Evolutionary conservation across 2,888 invertebrate species (phyloP).

Genomic region (Parascotia fuliginaria): DNA sequence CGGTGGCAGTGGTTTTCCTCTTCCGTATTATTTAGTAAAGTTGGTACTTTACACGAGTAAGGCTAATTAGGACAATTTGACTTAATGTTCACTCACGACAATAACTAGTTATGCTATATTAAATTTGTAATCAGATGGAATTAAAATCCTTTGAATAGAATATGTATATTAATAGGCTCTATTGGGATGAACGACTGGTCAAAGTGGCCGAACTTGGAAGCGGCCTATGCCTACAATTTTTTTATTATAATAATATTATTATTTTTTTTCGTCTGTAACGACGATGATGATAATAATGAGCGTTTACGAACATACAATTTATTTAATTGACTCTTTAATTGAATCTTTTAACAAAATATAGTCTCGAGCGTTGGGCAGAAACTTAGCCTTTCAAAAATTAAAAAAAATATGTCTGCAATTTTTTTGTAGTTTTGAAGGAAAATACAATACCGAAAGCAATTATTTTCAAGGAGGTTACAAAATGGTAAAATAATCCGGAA

Average conservation of each 20-base stretch:
- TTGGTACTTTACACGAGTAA: constrained; percentile 4
- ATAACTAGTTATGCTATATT: not conserved
- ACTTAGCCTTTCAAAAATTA: no score
- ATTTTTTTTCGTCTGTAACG: no score
- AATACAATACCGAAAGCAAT: constrained; percentile 29
- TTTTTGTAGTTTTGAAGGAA: not conserved
- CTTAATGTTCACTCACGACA: not conserved
- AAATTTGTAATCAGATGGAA: not conserved
- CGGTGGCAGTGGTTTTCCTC: constrained; percentile 8
- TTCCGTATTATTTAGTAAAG: constrained; percentile 11
- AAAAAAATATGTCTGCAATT: not conserved
- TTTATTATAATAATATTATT: no score
- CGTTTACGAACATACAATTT: no score
- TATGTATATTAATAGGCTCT: no score
- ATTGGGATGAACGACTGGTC: no score
- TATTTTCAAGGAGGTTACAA: constrained; percentile 29
- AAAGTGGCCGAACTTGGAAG: no score
- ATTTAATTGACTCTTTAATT: no score
- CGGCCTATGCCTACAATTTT: no score
- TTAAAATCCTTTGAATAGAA: not conserved
- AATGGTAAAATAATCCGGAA: constrained; percentile 35
- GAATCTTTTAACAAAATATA: no score
- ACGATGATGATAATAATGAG: no score
- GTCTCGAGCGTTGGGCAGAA: no score
- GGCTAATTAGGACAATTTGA: constrained; percentile 11